Evolutionary conservation across 2,797 vertebrate genomes (phyloP).

Genomic region (Myotis myotis): DNA sequence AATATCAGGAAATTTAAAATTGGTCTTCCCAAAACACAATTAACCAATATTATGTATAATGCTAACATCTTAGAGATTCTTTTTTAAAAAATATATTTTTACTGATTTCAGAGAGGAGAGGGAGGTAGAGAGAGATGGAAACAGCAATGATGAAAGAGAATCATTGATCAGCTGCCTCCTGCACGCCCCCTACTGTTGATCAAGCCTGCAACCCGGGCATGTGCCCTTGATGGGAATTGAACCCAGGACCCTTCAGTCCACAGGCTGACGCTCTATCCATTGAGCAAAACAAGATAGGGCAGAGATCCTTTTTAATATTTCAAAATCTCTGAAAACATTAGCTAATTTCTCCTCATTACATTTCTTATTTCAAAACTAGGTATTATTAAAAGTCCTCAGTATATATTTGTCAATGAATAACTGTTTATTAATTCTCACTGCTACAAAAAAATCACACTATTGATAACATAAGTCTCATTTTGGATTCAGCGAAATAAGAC

Average conservation of each 20-base stretch:
- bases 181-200: too few species aligned
- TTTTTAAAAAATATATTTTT: too few species aligned
- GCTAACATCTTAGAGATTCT: background rate
- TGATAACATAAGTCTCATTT: background rate
- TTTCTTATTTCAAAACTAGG: background rate
- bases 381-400: conserved; percentile 26
- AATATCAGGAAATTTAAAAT: background rate
- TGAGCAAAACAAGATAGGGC: too few species aligned
- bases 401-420: conserved; percentile 5
- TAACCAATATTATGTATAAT: conserved; percentile 1
- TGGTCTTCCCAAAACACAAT: background rate
- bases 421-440: conserved; percentile 14
- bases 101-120: too few species aligned
- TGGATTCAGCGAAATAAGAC: background rate
- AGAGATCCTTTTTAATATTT: background rate
- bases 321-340: background rate
- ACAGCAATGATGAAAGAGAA: too few species aligned
- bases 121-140: too few species aligned
- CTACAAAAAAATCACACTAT: background rate
- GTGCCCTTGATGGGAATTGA: too few species aligned
- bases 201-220: too few species aligned
- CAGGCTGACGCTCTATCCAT: too few species aligned
- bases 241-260: too few species aligned
- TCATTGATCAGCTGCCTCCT: too few species aligned
- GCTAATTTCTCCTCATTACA: background rate